phyloP scores from a whole-genome alignment of 2,888 invertebrate species.

The Bruchidius siliquastri region DNA sequence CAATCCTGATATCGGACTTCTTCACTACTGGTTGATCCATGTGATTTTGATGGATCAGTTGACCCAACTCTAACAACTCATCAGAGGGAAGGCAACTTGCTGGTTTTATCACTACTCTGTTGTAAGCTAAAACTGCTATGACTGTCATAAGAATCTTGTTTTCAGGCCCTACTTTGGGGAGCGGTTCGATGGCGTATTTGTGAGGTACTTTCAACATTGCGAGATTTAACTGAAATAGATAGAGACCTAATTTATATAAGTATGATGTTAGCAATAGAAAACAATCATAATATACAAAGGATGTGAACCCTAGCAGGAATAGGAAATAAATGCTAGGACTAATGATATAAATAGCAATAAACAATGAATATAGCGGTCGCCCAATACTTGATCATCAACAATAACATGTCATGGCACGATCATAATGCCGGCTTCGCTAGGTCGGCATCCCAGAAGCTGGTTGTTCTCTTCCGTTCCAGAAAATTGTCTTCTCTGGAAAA shows the following conservation, averaged over 20 bases:
- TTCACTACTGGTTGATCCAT: conserved; percentile 46
- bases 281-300: too few species aligned
- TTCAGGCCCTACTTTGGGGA: conserved; percentile 5
- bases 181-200: conserved; percentile 10
- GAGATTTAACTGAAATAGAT: neutral
- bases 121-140: conserved; percentile 34
- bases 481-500: too few species aligned
- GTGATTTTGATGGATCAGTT: conserved; percentile 50
- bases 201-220: conserved; percentile 12
- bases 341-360: too few species aligned
- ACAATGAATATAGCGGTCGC: too few species aligned
- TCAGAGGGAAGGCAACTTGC: conserved; percentile 9
- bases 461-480: too few species aligned
- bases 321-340: too few species aligned
- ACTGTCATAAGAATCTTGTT: conserved; percentile 39
- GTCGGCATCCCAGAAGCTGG: too few species aligned
- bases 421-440: too few species aligned
- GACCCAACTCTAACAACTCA: conserved; percentile 51
- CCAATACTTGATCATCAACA: too few species aligned
- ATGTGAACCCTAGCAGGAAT: too few species aligned
- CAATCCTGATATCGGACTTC: conserved; percentile 40
- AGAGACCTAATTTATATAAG: neutral
- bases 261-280: neutral
- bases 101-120: conserved; percentile 30
- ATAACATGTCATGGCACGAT: too few species aligned